Base-by-base conservation (phyloP, 1,140 invertebrate genomes). In the Lordiphosa stackelbergi region DNA sequence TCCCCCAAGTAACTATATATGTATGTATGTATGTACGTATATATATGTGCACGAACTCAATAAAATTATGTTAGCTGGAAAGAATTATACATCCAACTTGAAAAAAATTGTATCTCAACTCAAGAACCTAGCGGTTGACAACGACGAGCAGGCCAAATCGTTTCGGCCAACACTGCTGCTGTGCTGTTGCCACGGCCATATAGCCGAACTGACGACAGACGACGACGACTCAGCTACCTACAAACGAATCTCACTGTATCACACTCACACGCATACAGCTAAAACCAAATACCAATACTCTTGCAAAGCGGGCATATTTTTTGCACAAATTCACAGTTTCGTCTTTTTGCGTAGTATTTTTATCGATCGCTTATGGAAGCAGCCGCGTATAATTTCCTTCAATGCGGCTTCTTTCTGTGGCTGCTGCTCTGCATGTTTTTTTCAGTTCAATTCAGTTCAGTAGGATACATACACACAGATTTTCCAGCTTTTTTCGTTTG, bases 301-400 rank as follows among this genome's bases (percentile, higher is more conserved):
- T 61, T 53, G 34, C 61, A 66, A 7, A 45, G 40, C 55, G 41
- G 43, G 59, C 51, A 64, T 69, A 54, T 52, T 69, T 73, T 81
- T 77, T 60, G 77, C 77, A 83, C 77, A 81, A 77, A 73, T 83
- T 81, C 68, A 83, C 77, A 72, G 72, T 83, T 73, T 81, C 43
- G 57, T 63, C 77, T 72, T 77, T 81, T 83, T 83, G 77, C 78
- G 73, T 83, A 77, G 61, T 77, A 74, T 74, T 74, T 72, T 74
- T 74, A 65, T 74, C 57, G 69, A 74, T 74, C 72, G 69, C 42
- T 46, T 61, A 68, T 63, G 58, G 58, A 61, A 66, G 58, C 58
- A 68, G 60, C 68, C 12, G 5, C 19, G 13, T 45, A 34, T 43
- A 56, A 53, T 71, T 59, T 69, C 59, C 41, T 36, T 68, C 12